Evolutionary conservation across 2,113 vertebrate species (phyloP), one percentile per base, ranked within the genome.

Genomic region (Marmota monax): DNA sequence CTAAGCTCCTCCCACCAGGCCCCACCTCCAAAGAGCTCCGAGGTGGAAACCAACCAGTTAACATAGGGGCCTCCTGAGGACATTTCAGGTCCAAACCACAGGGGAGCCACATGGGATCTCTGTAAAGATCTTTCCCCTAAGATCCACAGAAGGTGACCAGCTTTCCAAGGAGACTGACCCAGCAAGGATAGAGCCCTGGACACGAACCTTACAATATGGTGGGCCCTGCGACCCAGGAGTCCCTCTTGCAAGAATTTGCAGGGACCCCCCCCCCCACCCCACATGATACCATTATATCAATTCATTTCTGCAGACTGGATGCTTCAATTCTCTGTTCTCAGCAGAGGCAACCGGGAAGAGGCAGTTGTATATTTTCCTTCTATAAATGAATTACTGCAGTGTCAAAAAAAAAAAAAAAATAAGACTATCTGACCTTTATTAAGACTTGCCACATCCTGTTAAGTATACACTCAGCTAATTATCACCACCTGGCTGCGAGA

Each of bases 181-280:
- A 37, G 29, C 2, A 4, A 23, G 7, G 17, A 7, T 0, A 65
- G 9, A 11, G 2, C 56, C 18, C 56, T 58, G 18, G 56, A 20
- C 5, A 17, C 14, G 7, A 22, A 58, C 56, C 53, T 17, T 2
- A 56, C 14, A 18, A 56, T 56, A 58, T 1, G 1, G 56, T 20
- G 56, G 18, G 1, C 27, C 39, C 6, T 3, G 7, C 1, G 2
- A 17, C n/a, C 27, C 27, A 20, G 5, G 12, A 20, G 1, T 12
- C 63, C 18, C 3, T 29, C 10, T 76, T 17, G 45, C 17, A 25
- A 14, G 76, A 89, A 4, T 11, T 13, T 29, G 17, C 29, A 65
- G 45, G 17, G 7, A 73, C 25, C 22, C 9, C 0, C 37, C 11
- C 4, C 2, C 10, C 0, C 37, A 10, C 4, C 2, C 14, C 8